These are phyloP conservation scores for Drosophila leontia DNA, from an alignment of 1,140 invertebrate species.

Conservation along the genomic window DNA sequence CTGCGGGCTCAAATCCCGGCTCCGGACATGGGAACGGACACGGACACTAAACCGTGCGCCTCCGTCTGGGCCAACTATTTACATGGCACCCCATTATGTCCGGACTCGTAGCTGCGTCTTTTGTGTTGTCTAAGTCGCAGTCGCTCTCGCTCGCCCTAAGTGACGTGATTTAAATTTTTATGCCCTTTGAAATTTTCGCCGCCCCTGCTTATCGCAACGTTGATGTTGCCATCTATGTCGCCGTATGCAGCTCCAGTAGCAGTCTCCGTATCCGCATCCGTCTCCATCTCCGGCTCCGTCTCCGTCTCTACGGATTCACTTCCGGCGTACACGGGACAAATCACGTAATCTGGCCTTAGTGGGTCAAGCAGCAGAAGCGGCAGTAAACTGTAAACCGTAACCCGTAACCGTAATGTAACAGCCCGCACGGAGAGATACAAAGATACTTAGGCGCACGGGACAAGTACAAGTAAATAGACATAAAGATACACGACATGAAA, in stretches of 20 bases:
- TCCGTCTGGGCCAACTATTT: slow-evolving; percentile 71
- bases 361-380: slow-evolving; percentile 62
- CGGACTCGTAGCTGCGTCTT: slow-evolving; percentile 46
- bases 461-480: slow-evolving; percentile 51
- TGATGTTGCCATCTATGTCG: slow-evolving; percentile 26
- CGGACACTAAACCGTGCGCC: slow-evolving; percentile 16
- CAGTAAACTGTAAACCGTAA: slow-evolving; percentile 51
- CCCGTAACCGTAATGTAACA: slow-evolving; percentile 39
- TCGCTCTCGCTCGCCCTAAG: slow-evolving; percentile 40
- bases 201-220: slow-evolving; percentile 41
- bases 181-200: slow-evolving; percentile 68
- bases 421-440: slow-evolving; percentile 36
- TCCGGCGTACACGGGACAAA: slow-evolving; percentile 54
- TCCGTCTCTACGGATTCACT: slow-evolving; percentile 38
- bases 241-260: slow-evolving; percentile 2
- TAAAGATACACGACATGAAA: slow-evolving; percentile 58
- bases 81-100: slow-evolving; percentile 71
- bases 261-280: slow-evolving; percentile 16
- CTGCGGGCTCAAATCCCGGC: slow-evolving; percentile 1
- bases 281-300: slow-evolving; percentile 5
- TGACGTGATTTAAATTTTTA: slow-evolving; percentile 81
- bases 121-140: slow-evolving; percentile 33
- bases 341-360: slow-evolving; percentile 72
- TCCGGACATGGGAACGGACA: slow-evolving; percentile 22
- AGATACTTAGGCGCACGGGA: slow-evolving; percentile 14